Evolutionary conservation across 2,797 vertebrate species (phyloP), one percentile per base, ranked within the genome.

Genomic region (Sebastes iracundus): DNA sequence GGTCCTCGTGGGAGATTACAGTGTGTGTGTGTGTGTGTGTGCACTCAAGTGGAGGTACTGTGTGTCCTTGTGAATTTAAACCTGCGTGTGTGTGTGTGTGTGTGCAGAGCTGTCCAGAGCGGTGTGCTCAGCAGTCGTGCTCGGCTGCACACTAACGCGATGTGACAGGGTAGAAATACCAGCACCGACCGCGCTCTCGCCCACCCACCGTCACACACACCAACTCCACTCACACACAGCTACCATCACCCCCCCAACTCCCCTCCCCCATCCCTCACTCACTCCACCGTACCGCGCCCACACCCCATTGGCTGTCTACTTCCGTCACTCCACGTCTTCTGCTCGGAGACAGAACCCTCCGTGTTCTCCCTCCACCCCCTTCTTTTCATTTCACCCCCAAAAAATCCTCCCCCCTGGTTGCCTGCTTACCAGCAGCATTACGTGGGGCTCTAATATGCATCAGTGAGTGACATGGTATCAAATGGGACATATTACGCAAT

Each of bases 81-180:
- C 86, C 38, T 72, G 69, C 20, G 63, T 75, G 66, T 60, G 63
- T 82, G 83, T 80, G 89, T 72, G 66, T 56, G 63, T 82, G 85
- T 80, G 89, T 72, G 81, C 81, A 77, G 87, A 89, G 84, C 90
- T 93, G 90, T 94, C 90, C 92, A 80, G 82, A 88, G 90, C 90
- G 87, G 90, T 93, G 91, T 80, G 90, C 90, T 94, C 93, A 91
- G 93, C 90, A 93, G 91, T 93, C 81, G 84, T 90, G 92, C 92
- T 93, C 73, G 72, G 90, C 83, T 94, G 93, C 91, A 91, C 93
- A 88, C 94, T 95, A 95, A 95, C 92, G 58, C 82, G 75, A 95
- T 95, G 93, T 95, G 95, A 95, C 95, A 94, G 92, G 90, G 87
- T 88, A 94, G 93, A 95, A 95, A 94, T 94, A 94, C 93, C 94